Evolutionary conservation across 2,888 invertebrate genomes (phyloP).

Genomic region (Ochlodes sylvanus): DNA sequence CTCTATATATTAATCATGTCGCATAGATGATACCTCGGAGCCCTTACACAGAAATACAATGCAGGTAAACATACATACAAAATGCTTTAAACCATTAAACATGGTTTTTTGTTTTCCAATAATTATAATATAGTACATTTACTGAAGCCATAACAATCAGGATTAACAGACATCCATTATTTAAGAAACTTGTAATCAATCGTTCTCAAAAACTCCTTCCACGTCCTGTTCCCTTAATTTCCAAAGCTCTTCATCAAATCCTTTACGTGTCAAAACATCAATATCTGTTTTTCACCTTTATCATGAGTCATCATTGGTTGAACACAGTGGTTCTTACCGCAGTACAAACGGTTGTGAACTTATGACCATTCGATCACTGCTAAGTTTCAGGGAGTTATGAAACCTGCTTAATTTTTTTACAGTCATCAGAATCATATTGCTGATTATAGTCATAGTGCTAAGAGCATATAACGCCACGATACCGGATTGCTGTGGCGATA

Average conservation of each 20-base stretch:
- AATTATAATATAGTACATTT: not conserved
- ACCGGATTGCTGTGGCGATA: too few relatives aligned
- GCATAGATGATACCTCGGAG: conserved; percentile 8
- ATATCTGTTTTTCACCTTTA: not conserved
- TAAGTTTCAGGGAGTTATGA: too few relatives aligned
- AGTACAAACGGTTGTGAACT: not conserved
- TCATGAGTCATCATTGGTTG: not conserved
- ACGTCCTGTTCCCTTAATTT: not conserved
- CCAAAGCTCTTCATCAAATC: conserved; percentile 5
- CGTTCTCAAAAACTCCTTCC: not conserved
- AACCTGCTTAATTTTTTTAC: too few relatives aligned
- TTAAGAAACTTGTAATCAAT: not conserved
- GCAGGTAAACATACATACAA: not conserved
- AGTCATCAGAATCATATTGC: too few relatives aligned
- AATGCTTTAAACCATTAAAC: conserved; percentile 1
- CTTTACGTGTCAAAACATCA: not conserved
- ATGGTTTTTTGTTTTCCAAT: not conserved
- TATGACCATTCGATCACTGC: not conserved
- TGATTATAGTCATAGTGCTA: too few relatives aligned
- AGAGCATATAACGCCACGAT: too few relatives aligned
- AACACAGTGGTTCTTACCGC: not conserved
- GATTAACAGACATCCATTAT: not conserved
- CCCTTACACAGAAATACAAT: conserved; percentile 2
- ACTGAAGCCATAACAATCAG: not conserved
- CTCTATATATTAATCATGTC: conserved; percentile 25